A percentile compares a stretch with the other conserved stretches of the same genome.
These are phyloP conservation scores for Sus cebifrons DNA, from an alignment of 2,797 vertebrate genomes.

Conservation along the genomic window DNA sequence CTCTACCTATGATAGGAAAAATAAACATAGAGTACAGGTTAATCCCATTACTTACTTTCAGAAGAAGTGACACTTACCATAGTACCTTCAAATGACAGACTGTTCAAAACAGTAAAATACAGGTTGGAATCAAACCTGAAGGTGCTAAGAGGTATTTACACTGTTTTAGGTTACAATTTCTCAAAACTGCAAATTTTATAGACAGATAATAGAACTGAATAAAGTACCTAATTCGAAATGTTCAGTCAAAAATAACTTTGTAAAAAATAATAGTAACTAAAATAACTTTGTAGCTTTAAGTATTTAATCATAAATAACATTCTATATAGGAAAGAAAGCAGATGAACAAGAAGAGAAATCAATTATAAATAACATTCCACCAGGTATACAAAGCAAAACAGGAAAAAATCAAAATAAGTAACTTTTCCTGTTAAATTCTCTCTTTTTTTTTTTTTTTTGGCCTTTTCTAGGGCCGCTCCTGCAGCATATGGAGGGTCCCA, in stretches of 20 bases:
- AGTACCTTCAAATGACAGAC: neutral
- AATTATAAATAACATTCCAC: slow-evolving; percentile 3
- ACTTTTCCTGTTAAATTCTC: neutral
- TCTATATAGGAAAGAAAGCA: neutral
- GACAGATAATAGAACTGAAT: neutral
- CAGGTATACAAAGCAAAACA: neutral
- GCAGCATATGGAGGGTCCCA: too few species aligned
- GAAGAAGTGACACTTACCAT: neutral
- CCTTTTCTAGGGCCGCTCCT: too few species aligned
- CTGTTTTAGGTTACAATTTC: slow-evolving; percentile 10
- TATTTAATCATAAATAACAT: slow-evolving; percentile 36
- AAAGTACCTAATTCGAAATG: slow-evolving; percentile 47
- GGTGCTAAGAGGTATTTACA: neutral
- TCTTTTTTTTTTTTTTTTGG: neutral
- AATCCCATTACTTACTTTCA: neutral
- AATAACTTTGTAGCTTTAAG: neutral
- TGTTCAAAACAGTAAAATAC: neutral
- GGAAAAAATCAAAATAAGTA: neutral
- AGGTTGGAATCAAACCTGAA: slow-evolving; percentile 25
- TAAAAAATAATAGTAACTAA: neutral
- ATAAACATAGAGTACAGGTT: neutral
- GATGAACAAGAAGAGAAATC: neutral
- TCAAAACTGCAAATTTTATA: slow-evolving; percentile 40
- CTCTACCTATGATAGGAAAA: slow-evolving; percentile 93
- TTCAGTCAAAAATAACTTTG: neutral